phyloP scores from a whole-genome alignment of 2,797 vertebrate genomes.

The Pipistrellus kuhlii region DNA sequence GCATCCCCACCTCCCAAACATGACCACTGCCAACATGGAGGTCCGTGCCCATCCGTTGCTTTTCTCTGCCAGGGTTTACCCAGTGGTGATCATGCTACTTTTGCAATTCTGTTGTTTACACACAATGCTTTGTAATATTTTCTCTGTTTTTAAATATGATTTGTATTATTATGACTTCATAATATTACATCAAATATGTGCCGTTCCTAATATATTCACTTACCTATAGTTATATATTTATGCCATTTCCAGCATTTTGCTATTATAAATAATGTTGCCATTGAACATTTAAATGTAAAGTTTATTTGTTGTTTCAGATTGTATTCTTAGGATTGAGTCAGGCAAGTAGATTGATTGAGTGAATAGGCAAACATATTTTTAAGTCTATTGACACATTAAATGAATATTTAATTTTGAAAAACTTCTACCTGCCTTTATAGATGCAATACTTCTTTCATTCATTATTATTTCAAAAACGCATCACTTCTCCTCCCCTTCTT shows the following conservation, averaged over 20 bases:
- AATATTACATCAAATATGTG: conserved; percentile 2
- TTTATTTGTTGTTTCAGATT: conserved; percentile 31
- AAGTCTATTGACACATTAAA: not conserved
- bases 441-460: conserved; percentile 18
- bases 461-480: conserved; percentile 13
- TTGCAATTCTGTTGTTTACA: not conserved
- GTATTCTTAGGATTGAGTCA: not conserved
- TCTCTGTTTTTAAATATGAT: not conserved
- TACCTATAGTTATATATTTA: not conserved
- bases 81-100: not conserved
- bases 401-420: conserved; percentile 43
- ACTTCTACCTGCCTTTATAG: not conserved
- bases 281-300: not conserved
- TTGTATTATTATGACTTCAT: conserved; percentile 11
- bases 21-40: not conserved
- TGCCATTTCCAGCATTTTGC: not conserved
- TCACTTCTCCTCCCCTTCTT: not conserved
- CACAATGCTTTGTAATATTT: not conserved
- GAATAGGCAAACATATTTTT: conserved; percentile 5
- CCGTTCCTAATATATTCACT: not conserved
- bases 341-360: not conserved
- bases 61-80: not conserved
- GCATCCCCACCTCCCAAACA: not conserved
- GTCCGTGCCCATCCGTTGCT: not conserved
- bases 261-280: not conserved